Percentiles rank a stretch among this genome's conserved stretches.
These are phyloP conservation scores for Nannobrachium achirus DNA, from an alignment of 2,113 vertebrate species.

Conservation along the genomic window DNA sequence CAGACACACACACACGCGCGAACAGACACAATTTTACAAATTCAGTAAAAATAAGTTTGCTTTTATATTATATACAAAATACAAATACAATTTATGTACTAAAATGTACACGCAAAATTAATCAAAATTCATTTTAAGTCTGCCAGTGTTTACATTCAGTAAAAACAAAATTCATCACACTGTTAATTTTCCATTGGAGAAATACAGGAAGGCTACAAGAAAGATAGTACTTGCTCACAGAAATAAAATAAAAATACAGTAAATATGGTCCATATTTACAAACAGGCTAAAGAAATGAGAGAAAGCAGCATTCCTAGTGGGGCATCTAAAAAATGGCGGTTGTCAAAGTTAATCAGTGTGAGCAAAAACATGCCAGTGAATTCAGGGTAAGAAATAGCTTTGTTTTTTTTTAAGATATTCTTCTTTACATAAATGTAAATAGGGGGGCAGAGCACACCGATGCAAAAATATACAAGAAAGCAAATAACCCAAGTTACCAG, in stretches of 20 bases:
- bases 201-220: slow-evolving; percentile 52
- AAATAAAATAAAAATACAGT: slow-evolving; percentile 35
- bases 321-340: slow-evolving; percentile 15
- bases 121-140: slow-evolving; percentile 50
- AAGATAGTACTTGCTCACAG: slow-evolving; percentile 62
- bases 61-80: slow-evolving; percentile 87
- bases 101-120: slow-evolving; percentile 82
- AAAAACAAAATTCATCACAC: slow-evolving; percentile 74
- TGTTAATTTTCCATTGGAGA: slow-evolving; percentile 76
- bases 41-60: slow-evolving; percentile 83
- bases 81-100: slow-evolving; percentile 84
- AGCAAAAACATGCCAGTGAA: slow-evolving; percentile 63
- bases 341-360: slow-evolving; percentile 44
- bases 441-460: slow-evolving; percentile 14
- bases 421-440: slow-evolving; percentile 61
- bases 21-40: slow-evolving; percentile 8
- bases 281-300: slow-evolving; percentile 21
- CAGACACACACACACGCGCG: slow-evolving; percentile 12
- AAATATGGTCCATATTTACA: slow-evolving; percentile 67
- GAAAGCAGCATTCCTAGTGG: slow-evolving; percentile 25
- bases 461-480: slow-evolving; percentile 33
- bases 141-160: slow-evolving; percentile 77
- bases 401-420: too few species aligned
- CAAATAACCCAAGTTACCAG: slow-evolving; percentile 24
- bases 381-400: slow-evolving; percentile 62